Conservation (phyloP, 2,888 invertebrate species). For the Escarpia spicata region DNA sequence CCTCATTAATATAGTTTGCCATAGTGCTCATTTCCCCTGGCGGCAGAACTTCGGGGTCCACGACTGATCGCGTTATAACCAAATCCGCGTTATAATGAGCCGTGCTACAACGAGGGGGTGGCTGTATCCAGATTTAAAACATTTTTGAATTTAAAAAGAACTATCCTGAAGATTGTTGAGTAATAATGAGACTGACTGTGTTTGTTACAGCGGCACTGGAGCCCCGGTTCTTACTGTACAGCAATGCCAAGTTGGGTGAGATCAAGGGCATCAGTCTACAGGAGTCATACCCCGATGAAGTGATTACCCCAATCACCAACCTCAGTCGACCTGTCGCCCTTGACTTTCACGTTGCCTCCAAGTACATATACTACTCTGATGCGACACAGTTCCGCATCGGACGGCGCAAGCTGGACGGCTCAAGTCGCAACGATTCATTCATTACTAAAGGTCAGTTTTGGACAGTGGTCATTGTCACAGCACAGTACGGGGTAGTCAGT, state of each 20-base stretch:
- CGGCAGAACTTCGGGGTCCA: no score
- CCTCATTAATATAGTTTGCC: no score
- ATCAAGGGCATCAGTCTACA: constrained; percentile 74
- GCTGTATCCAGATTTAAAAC: no score
- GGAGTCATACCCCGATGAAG: constrained; percentile 64
- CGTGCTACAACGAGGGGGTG: no score
- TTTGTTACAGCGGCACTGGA: constrained; percentile 60
- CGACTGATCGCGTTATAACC: no score
- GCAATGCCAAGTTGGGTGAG: constrained; percentile 76
- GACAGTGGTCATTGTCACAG: no score
- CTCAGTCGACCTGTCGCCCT: constrained; percentile 75
- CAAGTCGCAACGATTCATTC: constrained; percentile 70
- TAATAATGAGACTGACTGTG: not conserved
- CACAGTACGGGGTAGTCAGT: no score
- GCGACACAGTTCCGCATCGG: constrained; percentile 69
- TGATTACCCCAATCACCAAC: constrained; percentile 78
- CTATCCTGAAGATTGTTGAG: constrained; percentile 20
- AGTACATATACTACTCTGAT: constrained; percentile 76
- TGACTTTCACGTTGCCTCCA: constrained; percentile 75
- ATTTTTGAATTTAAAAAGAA: no score
- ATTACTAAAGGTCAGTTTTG: constrained; percentile 67
- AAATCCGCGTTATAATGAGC: no score
- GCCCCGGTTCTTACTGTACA: constrained; percentile 72
- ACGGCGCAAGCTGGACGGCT: constrained; percentile 74
- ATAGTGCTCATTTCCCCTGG: no score